phyloP scores from a whole-genome alignment of 2,888 invertebrate species.

The Lottia scabra region DNA sequence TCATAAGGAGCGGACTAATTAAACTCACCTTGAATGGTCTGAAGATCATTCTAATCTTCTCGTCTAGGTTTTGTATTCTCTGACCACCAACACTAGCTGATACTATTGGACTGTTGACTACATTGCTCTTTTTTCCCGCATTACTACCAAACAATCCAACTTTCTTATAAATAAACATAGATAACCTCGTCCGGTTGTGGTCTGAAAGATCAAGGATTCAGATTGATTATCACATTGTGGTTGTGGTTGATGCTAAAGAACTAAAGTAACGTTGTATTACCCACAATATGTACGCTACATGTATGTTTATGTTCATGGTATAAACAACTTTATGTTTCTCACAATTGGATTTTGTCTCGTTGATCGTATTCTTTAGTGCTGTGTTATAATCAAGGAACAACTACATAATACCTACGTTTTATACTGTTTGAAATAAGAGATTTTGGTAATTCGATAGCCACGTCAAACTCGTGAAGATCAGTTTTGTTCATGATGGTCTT shows the following conservation, averaged over 20 bases:
- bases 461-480: slow-evolving; percentile 42
- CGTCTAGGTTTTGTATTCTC: slow-evolving; percentile 40
- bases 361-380: no score
- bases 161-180: slow-evolving; percentile 35
- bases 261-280: no score
- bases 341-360: no score
- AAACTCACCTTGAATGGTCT: slow-evolving; percentile 45
- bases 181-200: slow-evolving; percentile 17
- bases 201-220: no score
- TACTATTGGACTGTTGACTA: slow-evolving; percentile 53
- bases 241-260: no score
- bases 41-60: slow-evolving; percentile 53
- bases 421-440: slow-evolving; percentile 40
- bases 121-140: background rate
- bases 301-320: no score
- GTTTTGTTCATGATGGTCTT: slow-evolving; percentile 28
- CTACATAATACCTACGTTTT: slow-evolving; percentile 28
- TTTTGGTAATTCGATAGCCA: slow-evolving; percentile 54
- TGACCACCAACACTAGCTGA: slow-evolving; percentile 54
- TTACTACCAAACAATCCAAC: slow-evolving; percentile 28
- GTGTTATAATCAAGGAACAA: background rate
- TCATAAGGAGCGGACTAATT: no score
- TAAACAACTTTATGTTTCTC: no score
- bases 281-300: no score
- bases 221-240: no score